phyloP scores from a whole-genome alignment of 2,113 vertebrate genomes.

The Lathamus discolor region DNA sequence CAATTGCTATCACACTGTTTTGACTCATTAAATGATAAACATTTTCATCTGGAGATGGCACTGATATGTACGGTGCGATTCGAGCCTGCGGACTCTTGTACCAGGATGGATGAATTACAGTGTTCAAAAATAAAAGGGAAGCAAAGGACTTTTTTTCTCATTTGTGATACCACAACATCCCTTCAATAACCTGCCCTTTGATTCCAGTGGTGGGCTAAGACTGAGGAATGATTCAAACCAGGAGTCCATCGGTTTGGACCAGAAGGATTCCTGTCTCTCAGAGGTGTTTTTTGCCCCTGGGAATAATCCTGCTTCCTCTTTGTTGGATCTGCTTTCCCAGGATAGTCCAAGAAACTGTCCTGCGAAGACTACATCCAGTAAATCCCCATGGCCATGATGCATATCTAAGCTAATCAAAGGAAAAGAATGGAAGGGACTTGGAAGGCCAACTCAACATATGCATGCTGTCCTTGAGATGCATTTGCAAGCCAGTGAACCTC shows the following conservation, averaged over 20 bases:
- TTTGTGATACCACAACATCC: background rate
- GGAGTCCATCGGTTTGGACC: background rate
- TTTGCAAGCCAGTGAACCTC: background rate
- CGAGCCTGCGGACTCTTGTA: background rate
- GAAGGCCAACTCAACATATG: background rate
- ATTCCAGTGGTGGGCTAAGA: background rate
- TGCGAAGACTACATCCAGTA: background rate
- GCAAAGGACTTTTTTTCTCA: background rate
- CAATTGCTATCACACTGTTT: background rate
- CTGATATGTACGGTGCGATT: background rate
- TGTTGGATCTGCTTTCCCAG: background rate
- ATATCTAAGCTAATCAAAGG: background rate
- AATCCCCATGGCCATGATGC: background rate
- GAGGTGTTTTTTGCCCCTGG: background rate
- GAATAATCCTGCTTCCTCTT: background rate
- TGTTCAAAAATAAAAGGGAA: background rate
- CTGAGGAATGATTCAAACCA: background rate
- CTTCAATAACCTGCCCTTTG: background rate
- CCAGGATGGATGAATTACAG: background rate
- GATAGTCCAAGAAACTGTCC: background rate
- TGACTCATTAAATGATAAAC: background rate
- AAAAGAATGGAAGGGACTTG: background rate
- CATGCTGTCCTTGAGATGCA: background rate
- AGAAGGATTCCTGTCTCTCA: background rate
- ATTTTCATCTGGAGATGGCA: background rate